These are phyloP conservation scores for Schmidtea mediterranea DNA, from an alignment of 1,140 invertebrate species.

Conservation along the genomic window DNA sequence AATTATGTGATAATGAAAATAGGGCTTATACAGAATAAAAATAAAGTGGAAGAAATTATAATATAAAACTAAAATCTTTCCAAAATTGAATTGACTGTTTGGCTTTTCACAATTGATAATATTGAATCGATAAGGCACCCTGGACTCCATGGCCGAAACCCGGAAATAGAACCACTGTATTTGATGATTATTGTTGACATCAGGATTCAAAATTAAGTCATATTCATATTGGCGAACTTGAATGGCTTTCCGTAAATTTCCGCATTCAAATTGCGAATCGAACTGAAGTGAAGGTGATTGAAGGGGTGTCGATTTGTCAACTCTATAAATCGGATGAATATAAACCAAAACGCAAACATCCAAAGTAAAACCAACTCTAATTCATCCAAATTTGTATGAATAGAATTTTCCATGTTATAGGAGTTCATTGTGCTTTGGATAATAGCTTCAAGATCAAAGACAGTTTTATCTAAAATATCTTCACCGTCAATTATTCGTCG, in stretches of 20 bases:
- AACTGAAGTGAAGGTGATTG: slow-evolving; percentile 31
- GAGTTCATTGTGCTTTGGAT: slow-evolving; percentile 10
- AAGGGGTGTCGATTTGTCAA: slow-evolving; percentile 29
- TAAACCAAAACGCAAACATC: slow-evolving; percentile 12
- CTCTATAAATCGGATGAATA: slow-evolving; percentile 28
- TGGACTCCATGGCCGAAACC: slow-evolving; percentile 48
- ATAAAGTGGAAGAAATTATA: too few species aligned
- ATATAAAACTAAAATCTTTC: too few species aligned
- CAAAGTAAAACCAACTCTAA: slow-evolving; percentile 19
- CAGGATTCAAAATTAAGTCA: slow-evolving; percentile 65
- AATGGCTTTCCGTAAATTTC: slow-evolving; percentile 72
- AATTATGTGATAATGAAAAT: too few species aligned
- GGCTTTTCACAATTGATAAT: slow-evolving; percentile 66
- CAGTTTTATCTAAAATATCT: slow-evolving; percentile 33
- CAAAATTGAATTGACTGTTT: slow-evolving; percentile 63
- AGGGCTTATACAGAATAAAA: too few species aligned
- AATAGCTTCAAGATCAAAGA: slow-evolving; percentile 44
- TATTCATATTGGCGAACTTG: slow-evolving; percentile 45
- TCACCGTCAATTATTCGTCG: slow-evolving; percentile 22
- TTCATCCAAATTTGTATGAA: slow-evolving; percentile 35
- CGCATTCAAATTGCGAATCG: slow-evolving; percentile 79
- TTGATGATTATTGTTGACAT: slow-evolving; percentile 47
- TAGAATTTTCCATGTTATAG: slow-evolving; percentile 11
- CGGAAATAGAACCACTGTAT: slow-evolving; percentile 81
- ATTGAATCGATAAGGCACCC: slow-evolving; percentile 50